Evolutionary conservation across 2,888 invertebrate species (phyloP).

Genomic region (Mythimna albipuncta): DNA sequence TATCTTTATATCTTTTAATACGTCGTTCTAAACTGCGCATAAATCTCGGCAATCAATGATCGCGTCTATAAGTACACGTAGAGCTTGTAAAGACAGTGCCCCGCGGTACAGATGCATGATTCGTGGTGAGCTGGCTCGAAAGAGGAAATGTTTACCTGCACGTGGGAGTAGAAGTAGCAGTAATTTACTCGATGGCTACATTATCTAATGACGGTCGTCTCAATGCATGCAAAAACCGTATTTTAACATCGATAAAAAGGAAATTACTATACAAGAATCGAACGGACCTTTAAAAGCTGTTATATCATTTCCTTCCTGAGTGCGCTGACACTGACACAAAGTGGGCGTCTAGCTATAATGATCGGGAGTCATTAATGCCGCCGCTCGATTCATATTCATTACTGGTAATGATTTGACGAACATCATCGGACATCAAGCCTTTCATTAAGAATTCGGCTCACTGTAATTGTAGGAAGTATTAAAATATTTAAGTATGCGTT

Average conservation of each 20-base stretch:
- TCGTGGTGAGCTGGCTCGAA: conserved; percentile 65
- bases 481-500: conserved; percentile 67
- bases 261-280: conserved; percentile 65
- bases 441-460: conserved; percentile 62
- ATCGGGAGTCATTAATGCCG: conserved; percentile 55
- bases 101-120: conserved; percentile 68
- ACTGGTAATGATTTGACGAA: conserved; percentile 61
- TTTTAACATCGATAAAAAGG: conserved; percentile 69
- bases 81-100: conserved; percentile 66
- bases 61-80: conserved; percentile 66
- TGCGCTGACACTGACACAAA: conserved; percentile 52
- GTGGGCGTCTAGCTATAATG: conserved; percentile 68
- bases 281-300: conserved; percentile 67
- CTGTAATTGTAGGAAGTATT: conserved; percentile 70
- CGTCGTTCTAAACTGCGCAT: conserved; percentile 56
- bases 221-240: conserved; percentile 72
- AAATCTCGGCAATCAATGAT: conserved; percentile 58
- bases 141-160: conserved; percentile 70
- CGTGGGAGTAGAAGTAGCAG: conserved; percentile 66
- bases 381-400: conserved; percentile 66
- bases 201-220: conserved; percentile 72
- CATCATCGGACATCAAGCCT: conserved; percentile 52
- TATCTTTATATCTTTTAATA: conserved; percentile 75
- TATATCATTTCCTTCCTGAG: conserved; percentile 69
- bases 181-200: conserved; percentile 79